Evolutionary conservation across 2,113 vertebrate genomes (phyloP), one percentile per base, ranked within the genome.

Genomic region (Corythoichthys haematopterus): DNA sequence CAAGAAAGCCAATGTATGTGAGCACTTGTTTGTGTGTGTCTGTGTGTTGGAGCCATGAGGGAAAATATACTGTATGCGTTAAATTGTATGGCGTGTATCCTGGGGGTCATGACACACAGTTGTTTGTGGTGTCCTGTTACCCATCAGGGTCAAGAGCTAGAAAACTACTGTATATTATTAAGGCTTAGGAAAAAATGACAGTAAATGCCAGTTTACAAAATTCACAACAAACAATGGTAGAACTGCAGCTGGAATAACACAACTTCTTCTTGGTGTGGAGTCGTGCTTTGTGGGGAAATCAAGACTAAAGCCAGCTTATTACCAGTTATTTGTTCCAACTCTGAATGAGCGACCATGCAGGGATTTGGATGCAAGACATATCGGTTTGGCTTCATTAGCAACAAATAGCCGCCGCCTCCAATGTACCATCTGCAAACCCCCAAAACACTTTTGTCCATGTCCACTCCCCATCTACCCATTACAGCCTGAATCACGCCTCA

Each of bases 381-480:
- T 84, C 72, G 73, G 75, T 72, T 80, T 84, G 84, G 84, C 84
- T 75, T 76, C 38, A 72, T 79, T 79, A 68, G 65, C 78, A 84
- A 86, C 84, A 83, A 85, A 83, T 66, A 84, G 80, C 75, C 53
- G 80, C 75, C 53, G 84, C 78, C 81, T 85, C 77, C 69, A 57
- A 87, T 66, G 81, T 77, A 70, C 78, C 74, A 74, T 82, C 74
- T 79, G 82, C 76, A 79, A 76, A 83, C 82, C 79, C 74, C 68
- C 76, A 43, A 78, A 84, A 85, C 73, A 76, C 74, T 80, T 80
- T 84, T 28, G 60, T 74, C 62, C 68, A 65, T 71, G 64, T 78
- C 68, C 62, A 0, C 77, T 81, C 83, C 82, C 82, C 68, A 57
- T 60, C 76, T 78, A 65, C 74, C 78, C 36, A 73, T 83, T 79